A percentile compares a stretch with the other conserved stretches of the same genome.
Evolutionary conservation across 1,140 invertebrate species (phyloP).

Genomic region (Druon quercuslanigerum): DNA sequence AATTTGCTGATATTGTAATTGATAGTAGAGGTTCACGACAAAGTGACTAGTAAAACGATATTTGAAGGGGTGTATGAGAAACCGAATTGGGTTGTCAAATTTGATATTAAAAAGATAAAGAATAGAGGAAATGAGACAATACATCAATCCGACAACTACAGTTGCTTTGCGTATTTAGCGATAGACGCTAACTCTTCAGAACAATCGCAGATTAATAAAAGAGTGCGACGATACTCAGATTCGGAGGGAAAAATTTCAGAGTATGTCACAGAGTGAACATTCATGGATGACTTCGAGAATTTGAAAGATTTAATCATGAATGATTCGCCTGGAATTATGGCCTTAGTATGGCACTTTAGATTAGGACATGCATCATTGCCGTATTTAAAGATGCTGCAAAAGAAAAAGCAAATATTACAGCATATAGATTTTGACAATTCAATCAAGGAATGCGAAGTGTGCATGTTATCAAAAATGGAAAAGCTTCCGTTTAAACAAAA

Average conservation of each 20-base stretch:
- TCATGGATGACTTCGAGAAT: conserved; percentile 25
- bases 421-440: conserved; percentile 49
- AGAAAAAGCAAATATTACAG: conserved; percentile 42
- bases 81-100: conserved; percentile 29
- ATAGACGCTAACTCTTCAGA: too few species aligned
- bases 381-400: conserved; percentile 50
- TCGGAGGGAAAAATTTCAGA: conserved; percentile 39
- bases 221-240: conserved; percentile 30
- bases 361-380: conserved; percentile 52
- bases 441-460: conserved; percentile 51
- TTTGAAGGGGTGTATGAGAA: too few species aligned
- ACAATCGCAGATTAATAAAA: too few species aligned
- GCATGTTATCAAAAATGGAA: conserved; percentile 48
- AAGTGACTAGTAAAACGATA: too few species aligned
- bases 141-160: too few species aligned
- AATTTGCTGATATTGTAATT: conserved; percentile 43
- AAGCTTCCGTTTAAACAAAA: conserved; percentile 45
- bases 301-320: conserved; percentile 38
- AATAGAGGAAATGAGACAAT: too few species aligned
- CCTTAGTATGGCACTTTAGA: conserved; percentile 50
- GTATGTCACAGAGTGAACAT: background rate
- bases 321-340: conserved; percentile 39
- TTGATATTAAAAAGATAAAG: conserved; percentile 40
- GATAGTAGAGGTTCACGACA: conserved; percentile 39
- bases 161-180: too few species aligned